Base-by-base conservation (phyloP, 2,797 vertebrate genomes). In the Platyrinchus mystaceus region DNA sequence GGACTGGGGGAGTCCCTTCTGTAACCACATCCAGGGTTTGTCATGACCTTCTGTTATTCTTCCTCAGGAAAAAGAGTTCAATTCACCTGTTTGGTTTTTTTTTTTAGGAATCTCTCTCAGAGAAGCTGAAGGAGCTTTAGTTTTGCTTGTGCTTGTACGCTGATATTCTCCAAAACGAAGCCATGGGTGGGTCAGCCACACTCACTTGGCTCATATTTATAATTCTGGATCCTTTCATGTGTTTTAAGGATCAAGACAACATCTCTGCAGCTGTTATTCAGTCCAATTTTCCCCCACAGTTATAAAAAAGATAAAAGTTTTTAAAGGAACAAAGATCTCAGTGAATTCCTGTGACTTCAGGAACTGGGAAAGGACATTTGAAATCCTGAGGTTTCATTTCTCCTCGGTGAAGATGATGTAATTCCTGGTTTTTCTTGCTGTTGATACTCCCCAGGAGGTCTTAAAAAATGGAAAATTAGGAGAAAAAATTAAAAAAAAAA, bases 261-360 rank as follows among this genome's bases (percentile, higher is more conserved):
- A 13, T 20, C 34, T 66, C 58, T 87, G 58, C 58, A 44, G 78
- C 36, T 53, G 5, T 16, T 90, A 22, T 17, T 19, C 41, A 20
- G 20, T 1, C 68, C 47, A 39, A 20, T 7, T 90, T 62, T 84
- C 41, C 39, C 52, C 67, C 44, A 24, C 3, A 30, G 23, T 2
- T 0, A 1, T 2, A 11, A 49, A 67, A 50, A 82, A 7, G 7
- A 55, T 5, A 41, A 4, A 77, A 32, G 17, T 5, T 64, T 76
- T 36, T 19, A n/a, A 90, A 50, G 64, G 3, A 43, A 4, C 13
- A 9, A 80, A 69, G 27, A 6, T 68, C 82, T 52, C 19, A 6
- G 3, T 16, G 76, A n/a, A 5, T 34, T 50, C 27, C 52, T 67
- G 20, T 24, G 34, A 44, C 43, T 60, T 69, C 24, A 34, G 78